Base-by-base conservation (phyloP, 2,113 vertebrate genomes). In the Macrotus californicus region DNA sequence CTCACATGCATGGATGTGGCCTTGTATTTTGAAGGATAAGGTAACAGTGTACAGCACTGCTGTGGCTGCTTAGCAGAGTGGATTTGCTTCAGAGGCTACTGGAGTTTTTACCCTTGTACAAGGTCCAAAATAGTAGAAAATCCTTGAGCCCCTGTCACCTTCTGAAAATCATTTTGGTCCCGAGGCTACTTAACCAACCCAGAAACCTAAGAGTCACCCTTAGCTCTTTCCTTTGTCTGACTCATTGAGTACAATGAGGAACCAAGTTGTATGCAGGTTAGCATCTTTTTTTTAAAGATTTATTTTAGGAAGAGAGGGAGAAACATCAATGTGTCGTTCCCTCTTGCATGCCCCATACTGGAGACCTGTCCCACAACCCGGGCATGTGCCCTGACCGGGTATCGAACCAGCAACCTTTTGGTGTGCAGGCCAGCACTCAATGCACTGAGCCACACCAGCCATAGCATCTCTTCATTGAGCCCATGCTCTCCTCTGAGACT, bases 91-190 rank as follows among this genome's bases (percentile, higher is more conserved):
- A 87, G 39, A 79, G n/a, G 21, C 7, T 87, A 75, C 46, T 84
- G n/a, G 3, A 67, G n/a, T 16, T 31, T 61, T 77, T 92, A 4
- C 24, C 31, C 26, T 46, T 87, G 90, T 64, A 43, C 13, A 70
- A 80, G 21, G 22, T 81, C n/a, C 12, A 84, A 43, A 56, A 15
- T n/a, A 94, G 46, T 50, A 84, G 29, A 43, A 92, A 90, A 87
- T 6, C 1, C 24, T 82, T 89, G 48, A 87, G 12, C 21, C 18
- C 52, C 56, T 87, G 11, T 70, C 31, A 92, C 70, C n/a, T 86
- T 94, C 26, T 87, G 56, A 96, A 89, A 90, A 75, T 75, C n/a
- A 18, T 34, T 92, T 80, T 93, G 50, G 4, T 56, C 73, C 56
- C 87, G 48, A 87, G 54, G 52, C 41, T 92, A 29, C 18, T 80